Base-by-base conservation (phyloP, 2,797 vertebrate species). In the Chelmon rostratus region DNA sequence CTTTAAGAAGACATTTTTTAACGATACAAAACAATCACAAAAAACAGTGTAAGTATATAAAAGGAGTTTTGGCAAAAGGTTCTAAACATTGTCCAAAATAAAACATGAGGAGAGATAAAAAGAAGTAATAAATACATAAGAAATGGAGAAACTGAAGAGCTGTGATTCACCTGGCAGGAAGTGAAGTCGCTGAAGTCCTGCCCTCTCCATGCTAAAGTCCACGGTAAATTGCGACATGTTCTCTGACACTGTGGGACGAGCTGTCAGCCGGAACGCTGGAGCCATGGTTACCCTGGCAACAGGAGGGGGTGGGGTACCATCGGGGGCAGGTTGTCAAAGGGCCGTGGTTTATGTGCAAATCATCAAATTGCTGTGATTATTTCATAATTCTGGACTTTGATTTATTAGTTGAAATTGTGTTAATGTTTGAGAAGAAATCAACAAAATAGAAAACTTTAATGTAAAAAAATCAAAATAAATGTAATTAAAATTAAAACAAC, bases 191-290 rank as follows among this genome's bases (percentile, higher is more conserved):
- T 96, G 95, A 77, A 99, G 95, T 77, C 94, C 95, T 63, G 79
- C 94, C 81, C 93, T 96, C 92, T 99, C 97, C n/a, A 92, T 75
- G 81, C 95, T 88, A 44, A 99, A 99, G 92, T 99, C 97, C 50
- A 97, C 97, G 71, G 96, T 97, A 84, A 98, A 92, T 28, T 97
- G 96, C 25, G 95, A 95, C 97, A 99, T 98, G 86, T 93, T 97
- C 71, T 97, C 96, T 21, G 97, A 96, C 87, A 95, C 96, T 25
- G 91, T 93, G 16, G 95, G 96, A 89, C 97, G 97, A 90, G 97
- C 94, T 12, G 96, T 96, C 75, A 99, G 92, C 37, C 97, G 95
- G 84, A 99, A 99, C 0, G 97, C 97, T 15, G 97, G 95, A 67
- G 97, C 97, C 97, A 97, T 96, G 28, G 97, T 98, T 76, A 98